Conservation (phyloP, 2,888 invertebrate genomes). For the Xestia sexstrigata region DNA sequence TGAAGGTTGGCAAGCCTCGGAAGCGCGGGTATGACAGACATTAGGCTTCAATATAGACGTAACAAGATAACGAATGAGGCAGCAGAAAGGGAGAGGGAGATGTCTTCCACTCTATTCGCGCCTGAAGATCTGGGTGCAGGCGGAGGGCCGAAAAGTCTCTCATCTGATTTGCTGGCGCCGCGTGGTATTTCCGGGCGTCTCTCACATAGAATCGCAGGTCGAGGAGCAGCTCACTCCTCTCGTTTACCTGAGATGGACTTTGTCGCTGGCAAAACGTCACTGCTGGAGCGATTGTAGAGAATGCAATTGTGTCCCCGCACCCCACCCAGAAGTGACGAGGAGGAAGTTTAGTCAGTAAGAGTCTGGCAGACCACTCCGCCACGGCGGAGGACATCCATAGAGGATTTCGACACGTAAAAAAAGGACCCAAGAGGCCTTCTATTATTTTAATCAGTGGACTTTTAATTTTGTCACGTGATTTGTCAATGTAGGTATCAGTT, state of each 20-base stretch:
- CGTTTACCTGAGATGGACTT: not conserved
- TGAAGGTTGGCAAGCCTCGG: not conserved
- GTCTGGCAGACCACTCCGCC: not conserved
- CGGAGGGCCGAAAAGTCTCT: no score
- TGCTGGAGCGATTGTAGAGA: not conserved
- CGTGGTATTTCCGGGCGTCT: no score
- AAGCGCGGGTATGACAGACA: not conserved
- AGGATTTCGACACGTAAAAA: not conserved
- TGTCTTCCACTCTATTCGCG: not conserved
- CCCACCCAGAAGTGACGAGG: not conserved
- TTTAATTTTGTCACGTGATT: conserved; percentile 57
- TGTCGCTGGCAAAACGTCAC: not conserved
- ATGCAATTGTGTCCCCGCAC: not conserved
- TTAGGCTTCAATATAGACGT: not conserved
- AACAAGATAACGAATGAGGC: no score
- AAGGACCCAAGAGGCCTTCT: not conserved
- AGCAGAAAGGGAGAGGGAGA: not conserved
- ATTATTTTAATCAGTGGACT: conserved; percentile 70
- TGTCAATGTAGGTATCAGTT: conserved; percentile 43
- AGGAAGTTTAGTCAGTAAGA: not conserved
- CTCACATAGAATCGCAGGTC: not conserved
- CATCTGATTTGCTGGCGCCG: no score
- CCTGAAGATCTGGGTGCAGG: not conserved
- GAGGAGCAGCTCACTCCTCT: not conserved
- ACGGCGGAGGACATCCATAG: not conserved